Evolutionary conservation across 35 echinoderm and acorn worm species (phyloP).

Genomic region (Lytechinus pictus): DNA sequence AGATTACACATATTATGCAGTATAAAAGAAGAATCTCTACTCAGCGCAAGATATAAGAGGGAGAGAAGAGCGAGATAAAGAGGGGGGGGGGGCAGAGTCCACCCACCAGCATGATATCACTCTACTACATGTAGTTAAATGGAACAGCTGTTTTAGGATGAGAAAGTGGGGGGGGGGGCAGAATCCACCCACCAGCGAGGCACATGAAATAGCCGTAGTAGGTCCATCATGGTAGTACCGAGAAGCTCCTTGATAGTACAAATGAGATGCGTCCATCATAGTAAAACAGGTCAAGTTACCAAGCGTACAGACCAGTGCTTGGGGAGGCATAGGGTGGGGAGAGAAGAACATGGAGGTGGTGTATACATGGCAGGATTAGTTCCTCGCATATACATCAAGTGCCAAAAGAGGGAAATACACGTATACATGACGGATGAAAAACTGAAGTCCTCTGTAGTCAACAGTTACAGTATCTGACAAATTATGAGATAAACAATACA

Average conservation of each 20-base stretch:
- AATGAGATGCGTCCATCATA: not conserved
- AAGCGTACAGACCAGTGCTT: not conserved
- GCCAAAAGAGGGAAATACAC: too few species aligned
- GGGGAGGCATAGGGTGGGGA: not conserved
- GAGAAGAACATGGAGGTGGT: not conserved
- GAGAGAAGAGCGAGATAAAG: not conserved
- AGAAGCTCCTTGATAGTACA: not conserved
- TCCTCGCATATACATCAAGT: too few species aligned
- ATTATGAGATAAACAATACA: too few species aligned
- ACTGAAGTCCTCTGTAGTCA: too few species aligned
- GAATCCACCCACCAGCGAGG: not conserved
- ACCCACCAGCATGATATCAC: too few species aligned
- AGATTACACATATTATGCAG: too few species aligned
- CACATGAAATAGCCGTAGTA: not conserved
- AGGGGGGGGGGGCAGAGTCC: not conserved
- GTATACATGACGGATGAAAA: too few species aligned
- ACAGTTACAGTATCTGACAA: too few species aligned
- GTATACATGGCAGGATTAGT: not conserved
- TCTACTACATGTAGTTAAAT: too few species aligned
- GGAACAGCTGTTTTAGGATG: too few species aligned
- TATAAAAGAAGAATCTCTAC: not conserved
- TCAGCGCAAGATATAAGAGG: not conserved
- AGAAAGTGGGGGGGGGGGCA: not conserved
- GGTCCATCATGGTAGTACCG: not conserved
- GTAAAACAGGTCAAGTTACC: not conserved